Evolutionary conservation across 2,113 vertebrate genomes (phyloP).

Genomic region (Stomatorhinus ivindoensis): DNA sequence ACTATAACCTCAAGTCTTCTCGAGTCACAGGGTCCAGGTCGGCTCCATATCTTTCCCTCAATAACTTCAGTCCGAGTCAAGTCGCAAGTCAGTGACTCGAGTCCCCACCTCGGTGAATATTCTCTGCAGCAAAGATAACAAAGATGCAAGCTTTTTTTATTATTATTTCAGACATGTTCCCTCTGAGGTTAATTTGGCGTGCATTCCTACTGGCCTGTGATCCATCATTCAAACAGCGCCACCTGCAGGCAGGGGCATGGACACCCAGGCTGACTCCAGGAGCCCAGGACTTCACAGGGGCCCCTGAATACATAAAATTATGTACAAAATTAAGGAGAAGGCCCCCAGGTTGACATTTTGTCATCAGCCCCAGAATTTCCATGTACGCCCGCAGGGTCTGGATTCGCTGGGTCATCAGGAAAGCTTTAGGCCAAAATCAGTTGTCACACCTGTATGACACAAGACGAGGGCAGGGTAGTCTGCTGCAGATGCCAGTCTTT

Average conservation of each 20-base stretch:
- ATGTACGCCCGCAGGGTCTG: neutral
- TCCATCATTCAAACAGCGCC: neutral
- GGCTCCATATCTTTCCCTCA: too few species aligned
- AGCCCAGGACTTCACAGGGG: neutral
- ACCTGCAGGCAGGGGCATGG: neutral
- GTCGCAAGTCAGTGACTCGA: too few species aligned
- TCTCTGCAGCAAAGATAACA: neutral
- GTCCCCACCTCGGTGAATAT: neutral
- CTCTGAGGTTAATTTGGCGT: neutral
- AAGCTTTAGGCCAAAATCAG: neutral
- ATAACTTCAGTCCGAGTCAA: too few species aligned
- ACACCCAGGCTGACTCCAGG: neutral
- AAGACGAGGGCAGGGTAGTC: neutral
- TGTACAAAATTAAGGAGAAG: neutral
- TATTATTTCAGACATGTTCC: neutral
- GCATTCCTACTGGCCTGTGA: constrained; percentile 1
- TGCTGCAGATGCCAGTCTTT: neutral
- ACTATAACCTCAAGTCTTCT: too few species aligned
- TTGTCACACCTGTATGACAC: neutral
- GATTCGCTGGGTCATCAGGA: neutral
- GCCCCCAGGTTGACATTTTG: neutral
- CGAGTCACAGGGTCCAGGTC: too few species aligned
- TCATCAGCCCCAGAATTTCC: neutral
- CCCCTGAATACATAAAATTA: neutral
- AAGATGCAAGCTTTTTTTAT: neutral